A percentile compares a stretch with the other conserved stretches of the same genome.
phyloP scores from a whole-genome alignment of 2,797 vertebrate genomes.

The Crax fasciolata region DNA sequence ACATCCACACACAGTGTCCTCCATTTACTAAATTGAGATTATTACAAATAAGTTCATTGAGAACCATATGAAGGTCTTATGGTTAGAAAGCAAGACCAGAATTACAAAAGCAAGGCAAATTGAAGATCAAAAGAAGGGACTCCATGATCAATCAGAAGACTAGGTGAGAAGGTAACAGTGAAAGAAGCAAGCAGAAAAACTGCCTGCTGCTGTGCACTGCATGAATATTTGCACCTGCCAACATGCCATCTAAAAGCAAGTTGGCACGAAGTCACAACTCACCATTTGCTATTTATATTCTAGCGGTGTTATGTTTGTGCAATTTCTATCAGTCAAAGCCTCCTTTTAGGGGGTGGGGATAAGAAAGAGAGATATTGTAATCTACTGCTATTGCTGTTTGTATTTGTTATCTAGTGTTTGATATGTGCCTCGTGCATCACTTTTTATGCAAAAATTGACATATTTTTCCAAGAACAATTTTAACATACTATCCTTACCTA shows the following conservation, averaged over 20 bases:
- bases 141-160: not conserved
- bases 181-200: not conserved
- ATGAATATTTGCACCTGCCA: constrained; percentile 46
- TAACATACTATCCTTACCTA: not conserved
- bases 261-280: constrained; percentile 32
- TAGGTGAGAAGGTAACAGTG: not conserved
- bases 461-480: constrained; percentile 15
- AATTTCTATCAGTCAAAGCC: constrained; percentile 43
- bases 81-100: not conserved
- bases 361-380: constrained; percentile 6
- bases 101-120: not conserved
- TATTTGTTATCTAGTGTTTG: not conserved
- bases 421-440: not conserved
- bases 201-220: not conserved
- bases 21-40: not conserved
- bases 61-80: not conserved
- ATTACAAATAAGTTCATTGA: not conserved
- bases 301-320: constrained; percentile 7
- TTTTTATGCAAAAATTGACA: constrained; percentile 24
- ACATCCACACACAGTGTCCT: not conserved
- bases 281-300: constrained; percentile 67
- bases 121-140: not conserved
- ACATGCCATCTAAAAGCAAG: constrained; percentile 42
- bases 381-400: constrained; percentile 26
- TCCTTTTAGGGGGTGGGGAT: not conserved